Evolutionary conservation across 2,888 invertebrate species (phyloP).

Genomic region (Idaea aversata): DNA sequence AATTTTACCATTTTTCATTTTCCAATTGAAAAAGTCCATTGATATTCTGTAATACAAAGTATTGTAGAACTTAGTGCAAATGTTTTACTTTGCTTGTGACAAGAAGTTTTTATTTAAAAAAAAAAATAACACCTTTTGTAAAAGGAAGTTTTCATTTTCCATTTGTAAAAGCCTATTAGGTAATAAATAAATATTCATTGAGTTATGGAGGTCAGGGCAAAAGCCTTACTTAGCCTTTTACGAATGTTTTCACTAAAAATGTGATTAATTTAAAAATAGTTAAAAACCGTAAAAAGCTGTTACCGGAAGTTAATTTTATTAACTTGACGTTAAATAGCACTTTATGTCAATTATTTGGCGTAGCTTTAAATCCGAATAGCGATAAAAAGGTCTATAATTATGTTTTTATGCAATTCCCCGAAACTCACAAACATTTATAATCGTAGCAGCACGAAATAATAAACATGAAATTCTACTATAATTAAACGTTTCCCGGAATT

Average conservation of each 20-base stretch:
- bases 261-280: neutral
- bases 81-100: too few species aligned
- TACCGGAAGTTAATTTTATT: neutral
- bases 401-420: neutral
- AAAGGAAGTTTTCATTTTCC: too few species aligned
- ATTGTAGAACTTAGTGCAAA: too few species aligned
- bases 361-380: neutral
- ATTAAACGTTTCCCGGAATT: neutral
- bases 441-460: neutral
- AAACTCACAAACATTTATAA: neutral
- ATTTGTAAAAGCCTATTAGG: too few species aligned
- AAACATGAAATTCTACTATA: neutral
- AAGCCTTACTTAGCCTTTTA: too few species aligned
- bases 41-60: too few species aligned
- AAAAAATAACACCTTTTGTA: too few species aligned
- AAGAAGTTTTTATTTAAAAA: too few species aligned
- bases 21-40: too few species aligned
- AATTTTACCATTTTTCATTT: too few species aligned
- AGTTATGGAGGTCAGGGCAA: too few species aligned
- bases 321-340: neutral
- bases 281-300: neutral
- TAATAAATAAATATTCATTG: too few species aligned
- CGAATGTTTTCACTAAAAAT: neutral
- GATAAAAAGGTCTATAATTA: neutral
- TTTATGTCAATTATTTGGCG: neutral